phyloP scores from a whole-genome alignment of 2,888 invertebrate species.

The Tachystola acroxantha region DNA sequence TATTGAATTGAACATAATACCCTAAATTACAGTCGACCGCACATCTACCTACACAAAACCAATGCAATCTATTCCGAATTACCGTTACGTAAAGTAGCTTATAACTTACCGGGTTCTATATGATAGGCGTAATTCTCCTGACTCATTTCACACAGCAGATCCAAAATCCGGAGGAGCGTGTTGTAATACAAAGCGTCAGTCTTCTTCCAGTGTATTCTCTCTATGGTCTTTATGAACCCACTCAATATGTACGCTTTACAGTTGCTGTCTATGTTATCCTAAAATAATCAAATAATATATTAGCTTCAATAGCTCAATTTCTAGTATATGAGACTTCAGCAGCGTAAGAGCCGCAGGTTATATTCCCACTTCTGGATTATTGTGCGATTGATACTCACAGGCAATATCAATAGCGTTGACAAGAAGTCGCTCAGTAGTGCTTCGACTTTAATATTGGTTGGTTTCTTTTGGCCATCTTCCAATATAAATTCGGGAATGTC shows the following conservation, averaged over 20 bases:
- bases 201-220: slow-evolving; percentile 84
- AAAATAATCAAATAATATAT: too few relatives aligned
- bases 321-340: too few relatives aligned
- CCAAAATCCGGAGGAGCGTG: slow-evolving; percentile 86
- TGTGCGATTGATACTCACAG: slow-evolving; percentile 79
- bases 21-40: too few relatives aligned
- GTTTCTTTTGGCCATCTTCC: slow-evolving; percentile 87
- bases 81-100: not conserved
- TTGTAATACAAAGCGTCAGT: slow-evolving; percentile 81
- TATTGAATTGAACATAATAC: too few relatives aligned
- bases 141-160: slow-evolving; percentile 86
- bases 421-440: slow-evolving; percentile 87
- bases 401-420: slow-evolving; percentile 89
- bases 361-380: too few relatives aligned
- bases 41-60: too few relatives aligned
- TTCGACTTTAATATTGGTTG: slow-evolving; percentile 84
- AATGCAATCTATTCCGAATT: too few relatives aligned
- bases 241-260: slow-evolving; percentile 90
- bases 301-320: too few relatives aligned
- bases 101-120: slow-evolving; percentile 83
- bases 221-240: slow-evolving; percentile 88
- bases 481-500: slow-evolving; percentile 83
- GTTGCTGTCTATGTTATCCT: slow-evolving; percentile 92
- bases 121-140: slow-evolving; percentile 93
- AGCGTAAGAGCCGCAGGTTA: too few relatives aligned